Evolutionary conservation across 2,113 vertebrate species (phyloP).

Genomic region (Protobothrops flavoviridis): DNA sequence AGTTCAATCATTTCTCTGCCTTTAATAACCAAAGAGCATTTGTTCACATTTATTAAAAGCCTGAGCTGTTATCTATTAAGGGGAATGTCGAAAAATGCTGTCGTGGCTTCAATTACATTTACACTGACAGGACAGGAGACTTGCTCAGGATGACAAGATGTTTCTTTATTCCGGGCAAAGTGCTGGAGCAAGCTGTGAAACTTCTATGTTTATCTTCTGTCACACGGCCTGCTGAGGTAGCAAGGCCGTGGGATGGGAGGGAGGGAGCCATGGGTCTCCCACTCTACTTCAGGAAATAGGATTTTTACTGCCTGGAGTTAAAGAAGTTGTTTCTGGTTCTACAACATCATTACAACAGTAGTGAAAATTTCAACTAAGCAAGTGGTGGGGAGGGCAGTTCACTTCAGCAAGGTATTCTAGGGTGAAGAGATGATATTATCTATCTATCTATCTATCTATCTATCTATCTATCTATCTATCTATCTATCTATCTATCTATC

Average conservation of each 20-base stretch:
- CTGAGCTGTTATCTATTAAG: conserved; percentile 42
- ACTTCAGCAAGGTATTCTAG: background rate
- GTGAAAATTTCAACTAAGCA: background rate
- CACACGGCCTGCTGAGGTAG: conserved; percentile 49
- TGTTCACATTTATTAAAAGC: conserved; percentile 50
- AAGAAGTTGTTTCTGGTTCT: conserved; percentile 42
- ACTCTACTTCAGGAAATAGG: conserved; percentile 56
- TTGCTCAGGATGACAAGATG: background rate
- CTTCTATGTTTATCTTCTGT: conserved; percentile 57
- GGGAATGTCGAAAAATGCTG: conserved; percentile 26
- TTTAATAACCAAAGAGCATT: conserved; percentile 38
- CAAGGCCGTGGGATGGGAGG: conserved; percentile 43
- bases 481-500: too few relatives aligned
- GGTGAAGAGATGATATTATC: background rate
- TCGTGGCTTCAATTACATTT: conserved; percentile 34
- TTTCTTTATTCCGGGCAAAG: conserved; percentile 30
- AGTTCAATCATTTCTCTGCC: conserved; percentile 61
- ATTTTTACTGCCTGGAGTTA: conserved; percentile 52
- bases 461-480: too few relatives aligned
- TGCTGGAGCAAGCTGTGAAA: conserved; percentile 50
- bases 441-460: too few relatives aligned
- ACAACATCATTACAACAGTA: background rate
- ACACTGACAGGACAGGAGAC: conserved; percentile 43
- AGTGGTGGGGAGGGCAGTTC: background rate
- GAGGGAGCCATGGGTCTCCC: conserved; percentile 45